A percentile compares a stretch with the other conserved stretches of the same genome.
These are phyloP conservation scores for Lacerta bilineata DNA, from an alignment of 2,797 vertebrate species.

Conservation along the genomic window DNA sequence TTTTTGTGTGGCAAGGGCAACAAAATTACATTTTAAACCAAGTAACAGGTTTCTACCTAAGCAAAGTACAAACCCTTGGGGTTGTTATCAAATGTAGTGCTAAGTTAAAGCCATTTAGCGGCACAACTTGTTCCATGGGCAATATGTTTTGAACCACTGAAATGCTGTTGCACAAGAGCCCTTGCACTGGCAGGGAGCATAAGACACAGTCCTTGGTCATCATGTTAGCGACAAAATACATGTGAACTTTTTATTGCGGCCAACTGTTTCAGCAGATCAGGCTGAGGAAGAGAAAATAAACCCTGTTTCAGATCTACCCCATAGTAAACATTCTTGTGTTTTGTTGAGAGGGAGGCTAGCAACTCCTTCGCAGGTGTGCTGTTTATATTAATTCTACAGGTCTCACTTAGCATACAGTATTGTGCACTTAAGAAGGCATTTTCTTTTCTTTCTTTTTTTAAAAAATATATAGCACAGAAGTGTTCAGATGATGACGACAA, in stretches of 20 bases:
- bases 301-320: slow-evolving; percentile 26
- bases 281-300: neutral
- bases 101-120: too few relatives aligned
- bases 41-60: neutral
- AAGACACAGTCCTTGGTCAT: neutral
- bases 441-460: too few relatives aligned
- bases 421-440: neutral
- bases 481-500: neutral
- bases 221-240: neutral
- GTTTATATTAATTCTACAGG: neutral
- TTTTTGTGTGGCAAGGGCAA: neutral
- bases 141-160: too few relatives aligned
- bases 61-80: neutral
- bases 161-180: too few relatives aligned
- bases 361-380: fast-evolving
- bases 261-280: neutral
- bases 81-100: too few relatives aligned
- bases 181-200: too few relatives aligned
- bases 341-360: neutral
- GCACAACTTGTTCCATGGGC: too few relatives aligned
- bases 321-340: neutral
- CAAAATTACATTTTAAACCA: neutral
- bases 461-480: neutral
- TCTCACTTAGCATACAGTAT: neutral
- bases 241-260: neutral